Base-by-base conservation (phyloP, 2,797 vertebrate genomes). In the Loriculus beryllinus region DNA sequence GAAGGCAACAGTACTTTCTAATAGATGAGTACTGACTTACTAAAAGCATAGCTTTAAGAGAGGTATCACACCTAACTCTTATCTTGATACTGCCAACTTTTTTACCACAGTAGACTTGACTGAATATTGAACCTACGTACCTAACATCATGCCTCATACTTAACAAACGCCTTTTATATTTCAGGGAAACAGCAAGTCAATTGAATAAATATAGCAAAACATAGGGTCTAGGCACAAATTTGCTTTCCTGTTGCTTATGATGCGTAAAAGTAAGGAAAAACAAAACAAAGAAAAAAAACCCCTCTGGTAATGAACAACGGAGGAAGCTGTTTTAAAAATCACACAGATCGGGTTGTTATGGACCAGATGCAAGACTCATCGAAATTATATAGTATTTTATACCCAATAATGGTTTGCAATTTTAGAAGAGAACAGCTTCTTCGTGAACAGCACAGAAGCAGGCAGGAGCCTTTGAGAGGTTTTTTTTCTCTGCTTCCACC, bases 401-500 rank as follows among this genome's bases (percentile, higher is more conserved):
- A n/a, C 33, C 69, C 47, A 47, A 14, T 47, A 63, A 56, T 1
- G 8, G 45, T 10, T 35, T 39, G 11, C 71, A 68, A 1, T 35
- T 43, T n/a, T 0, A 1, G 35, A 75, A 51, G 81, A 8, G 54
- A 54, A 5, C 67, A 42, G 31, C 23, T 20, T 33, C 77, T 20
- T 37, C 29, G 54, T 6, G 56, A 82, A 47, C 80, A 63, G 85
- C 49, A 9, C 17, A 65, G 68, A 8, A 10, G 19, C 49, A 18
- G 2, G 10, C 65, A 16, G 42, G 45, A 92, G 43, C 49, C 62
- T 63, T 4, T 0, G 3, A 14, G 88, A 87, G 85, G 90, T 40
- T 93, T 90, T 93, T 79, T 57, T 94, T 89, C 93, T 95, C 83
- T 95, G 94, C 94, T 92, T 96, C 96, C 94, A 96, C 88, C 95